A percentile compares a stretch with the other conserved stretches of the same genome.
These are phyloP conservation scores for Ophion ellenae DNA, from an alignment of 2,888 invertebrate species.

Conservation along the genomic window DNA sequence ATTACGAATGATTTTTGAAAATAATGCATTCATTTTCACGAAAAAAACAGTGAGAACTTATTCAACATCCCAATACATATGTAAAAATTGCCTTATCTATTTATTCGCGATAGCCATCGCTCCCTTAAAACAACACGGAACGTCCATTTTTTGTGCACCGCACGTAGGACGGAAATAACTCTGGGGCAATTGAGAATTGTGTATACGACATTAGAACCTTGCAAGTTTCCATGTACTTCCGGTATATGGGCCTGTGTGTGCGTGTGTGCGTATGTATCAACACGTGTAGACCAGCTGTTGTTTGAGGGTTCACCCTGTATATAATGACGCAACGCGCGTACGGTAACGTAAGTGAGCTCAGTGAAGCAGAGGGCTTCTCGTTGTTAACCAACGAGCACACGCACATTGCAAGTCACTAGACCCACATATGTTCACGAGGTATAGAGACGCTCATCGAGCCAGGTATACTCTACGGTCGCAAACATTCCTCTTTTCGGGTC, in stretches of 20 bases:
- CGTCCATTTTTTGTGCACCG: not conserved
- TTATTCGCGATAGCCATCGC: not conserved
- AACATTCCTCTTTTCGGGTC: slow-evolving; percentile 20
- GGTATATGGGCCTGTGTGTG: not conserved
- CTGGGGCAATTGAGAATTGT: not conserved
- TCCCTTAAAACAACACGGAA: not conserved
- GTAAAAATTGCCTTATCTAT: not conserved
- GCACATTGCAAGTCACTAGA: slow-evolving; percentile 18
- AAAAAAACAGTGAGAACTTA: no score
- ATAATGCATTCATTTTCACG: no score
- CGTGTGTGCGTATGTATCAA: not conserved
- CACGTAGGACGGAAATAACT: not conserved
- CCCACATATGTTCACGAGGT: slow-evolving; percentile 45
- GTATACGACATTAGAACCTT: not conserved
- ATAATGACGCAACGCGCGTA: slow-evolving; percentile 56
- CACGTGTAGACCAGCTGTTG: slow-evolving; percentile 53
- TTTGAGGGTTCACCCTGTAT: slow-evolving; percentile 47
- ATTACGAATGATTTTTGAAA: no score
- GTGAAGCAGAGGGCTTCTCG: slow-evolving; percentile 15
- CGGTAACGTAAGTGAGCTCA: slow-evolving; percentile 34
- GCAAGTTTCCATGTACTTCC: not conserved
- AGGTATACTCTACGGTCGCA: not conserved
- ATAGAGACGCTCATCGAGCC: slow-evolving; percentile 7
- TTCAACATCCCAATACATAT: no score
- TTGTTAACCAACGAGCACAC: slow-evolving; percentile 12